These are phyloP conservation scores for Pangasianodon hypophthalmus DNA, from an alignment of 2,113 vertebrate genomes.

Conservation along the genomic window DNA sequence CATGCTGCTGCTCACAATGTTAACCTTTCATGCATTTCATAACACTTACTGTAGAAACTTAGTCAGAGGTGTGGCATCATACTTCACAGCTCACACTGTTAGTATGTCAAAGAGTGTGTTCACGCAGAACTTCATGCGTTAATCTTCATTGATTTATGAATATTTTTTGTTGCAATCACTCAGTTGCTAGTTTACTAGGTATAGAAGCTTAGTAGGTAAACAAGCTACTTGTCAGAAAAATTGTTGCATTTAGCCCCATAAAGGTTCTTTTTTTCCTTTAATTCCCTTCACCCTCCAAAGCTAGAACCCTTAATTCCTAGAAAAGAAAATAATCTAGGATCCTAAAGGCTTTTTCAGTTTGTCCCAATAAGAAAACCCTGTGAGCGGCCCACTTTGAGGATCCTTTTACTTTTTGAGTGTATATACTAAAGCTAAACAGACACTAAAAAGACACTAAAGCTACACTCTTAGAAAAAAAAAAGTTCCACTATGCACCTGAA, in stretches of 20 bases:
- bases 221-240: neutral
- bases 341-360: neutral
- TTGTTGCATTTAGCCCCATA: neutral
- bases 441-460: no score
- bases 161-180: neutral
- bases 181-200: neutral
- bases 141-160: neutral
- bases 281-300: neutral
- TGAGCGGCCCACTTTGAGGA: neutral
- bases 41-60: neutral
- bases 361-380: neutral
- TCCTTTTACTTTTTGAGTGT: no score
- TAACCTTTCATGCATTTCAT: slow-evolving; percentile 37
- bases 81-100: slow-evolving; percentile 4
- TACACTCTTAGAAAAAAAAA: no score
- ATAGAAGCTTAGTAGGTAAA: neutral
- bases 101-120: neutral
- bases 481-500: no score
- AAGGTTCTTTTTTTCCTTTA: neutral
- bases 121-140: neutral
- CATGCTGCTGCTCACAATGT: slow-evolving; percentile 17
- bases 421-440: no score
- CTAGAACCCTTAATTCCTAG: neutral
- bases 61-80: slow-evolving; percentile 22
- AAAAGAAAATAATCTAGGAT: neutral